A percentile compares a stretch with the other conserved stretches of the same genome.
phyloP scores from a whole-genome alignment of 2,888 invertebrate species.

The Thecophora atra region DNA sequence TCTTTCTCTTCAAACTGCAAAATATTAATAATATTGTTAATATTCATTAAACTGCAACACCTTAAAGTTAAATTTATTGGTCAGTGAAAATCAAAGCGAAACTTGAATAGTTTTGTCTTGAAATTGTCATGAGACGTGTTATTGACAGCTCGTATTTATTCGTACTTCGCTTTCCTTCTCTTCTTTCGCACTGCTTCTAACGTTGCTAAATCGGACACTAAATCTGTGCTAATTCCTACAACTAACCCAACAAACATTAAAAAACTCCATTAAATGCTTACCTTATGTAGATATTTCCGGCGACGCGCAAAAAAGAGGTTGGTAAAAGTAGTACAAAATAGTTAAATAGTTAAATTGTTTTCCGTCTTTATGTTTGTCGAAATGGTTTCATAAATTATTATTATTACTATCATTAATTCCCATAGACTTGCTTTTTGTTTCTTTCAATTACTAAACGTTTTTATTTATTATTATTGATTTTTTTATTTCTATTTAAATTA shows the following conservation, averaged over 20 bases:
- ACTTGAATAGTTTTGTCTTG: neutral
- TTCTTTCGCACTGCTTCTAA: constrained; percentile 42
- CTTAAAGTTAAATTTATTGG: too few species aligned
- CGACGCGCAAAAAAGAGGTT: constrained; percentile 66
- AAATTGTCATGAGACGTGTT: neutral
- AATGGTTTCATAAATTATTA: constrained; percentile 8
- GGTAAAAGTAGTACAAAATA: constrained; percentile 50
- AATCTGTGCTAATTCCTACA: constrained; percentile 2
- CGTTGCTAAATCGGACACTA: constrained; percentile 15
- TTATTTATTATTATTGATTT: constrained; percentile 10
- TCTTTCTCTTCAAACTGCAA: too few species aligned
- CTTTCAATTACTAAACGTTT: constrained; percentile 26
- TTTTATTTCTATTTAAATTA: constrained; percentile 8
- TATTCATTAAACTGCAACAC: too few species aligned
- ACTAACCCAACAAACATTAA: constrained; percentile 28
- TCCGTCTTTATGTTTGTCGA: neutral
- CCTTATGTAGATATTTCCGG: constrained; percentile 64
- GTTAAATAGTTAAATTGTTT: neutral
- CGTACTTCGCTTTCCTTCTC: constrained; percentile 37
- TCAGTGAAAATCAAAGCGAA: neutral
- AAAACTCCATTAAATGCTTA: constrained; percentile 31
- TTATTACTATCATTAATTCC: neutral
- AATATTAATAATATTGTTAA: too few species aligned
- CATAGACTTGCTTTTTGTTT: neutral
- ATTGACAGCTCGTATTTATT: constrained; percentile 32